A percentile compares a stretch with the other conserved stretches of the same genome.
phyloP scores from a whole-genome alignment of 2,797 vertebrate genomes.

The Tokudaia tokunoshimensis region DNA sequence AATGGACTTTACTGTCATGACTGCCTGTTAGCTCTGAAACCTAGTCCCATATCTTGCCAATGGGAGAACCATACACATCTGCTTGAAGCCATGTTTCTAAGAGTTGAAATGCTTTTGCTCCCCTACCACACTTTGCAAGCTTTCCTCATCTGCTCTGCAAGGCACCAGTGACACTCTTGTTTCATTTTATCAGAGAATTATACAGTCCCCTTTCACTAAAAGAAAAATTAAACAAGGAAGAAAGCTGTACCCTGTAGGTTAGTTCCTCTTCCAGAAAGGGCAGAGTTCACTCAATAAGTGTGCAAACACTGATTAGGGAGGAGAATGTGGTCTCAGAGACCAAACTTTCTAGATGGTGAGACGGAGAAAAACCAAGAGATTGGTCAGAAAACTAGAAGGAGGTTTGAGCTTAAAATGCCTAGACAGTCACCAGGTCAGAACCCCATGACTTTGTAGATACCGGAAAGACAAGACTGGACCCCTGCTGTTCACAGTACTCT shows the following conservation, averaged over 20 bases:
- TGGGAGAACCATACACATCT: background rate
- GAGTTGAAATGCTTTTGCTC: background rate
- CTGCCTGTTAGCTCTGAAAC: background rate
- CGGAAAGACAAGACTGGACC: background rate
- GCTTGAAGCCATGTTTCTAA: background rate
- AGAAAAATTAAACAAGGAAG: background rate
- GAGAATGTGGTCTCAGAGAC: background rate
- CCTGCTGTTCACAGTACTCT: background rate
- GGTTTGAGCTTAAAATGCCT: background rate
- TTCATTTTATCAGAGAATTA: background rate
- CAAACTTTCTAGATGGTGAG: background rate
- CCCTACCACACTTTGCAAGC: background rate
- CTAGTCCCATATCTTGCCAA: background rate
- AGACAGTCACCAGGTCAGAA: background rate
- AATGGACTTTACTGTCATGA: background rate
- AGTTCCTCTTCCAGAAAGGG: background rate
- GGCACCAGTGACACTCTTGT: background rate
- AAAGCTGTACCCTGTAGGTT: background rate
- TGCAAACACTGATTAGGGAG: background rate
- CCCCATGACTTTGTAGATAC: background rate
- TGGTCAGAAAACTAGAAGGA: background rate
- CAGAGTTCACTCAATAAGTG: background rate
- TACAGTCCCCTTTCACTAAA: background rate
- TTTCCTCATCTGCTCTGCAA: background rate
- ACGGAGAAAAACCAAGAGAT: background rate